Evolutionary conservation across 2,113 vertebrate species (phyloP), one percentile per base, ranked within the genome.

Genomic region (Myotis lucifugus): DNA sequence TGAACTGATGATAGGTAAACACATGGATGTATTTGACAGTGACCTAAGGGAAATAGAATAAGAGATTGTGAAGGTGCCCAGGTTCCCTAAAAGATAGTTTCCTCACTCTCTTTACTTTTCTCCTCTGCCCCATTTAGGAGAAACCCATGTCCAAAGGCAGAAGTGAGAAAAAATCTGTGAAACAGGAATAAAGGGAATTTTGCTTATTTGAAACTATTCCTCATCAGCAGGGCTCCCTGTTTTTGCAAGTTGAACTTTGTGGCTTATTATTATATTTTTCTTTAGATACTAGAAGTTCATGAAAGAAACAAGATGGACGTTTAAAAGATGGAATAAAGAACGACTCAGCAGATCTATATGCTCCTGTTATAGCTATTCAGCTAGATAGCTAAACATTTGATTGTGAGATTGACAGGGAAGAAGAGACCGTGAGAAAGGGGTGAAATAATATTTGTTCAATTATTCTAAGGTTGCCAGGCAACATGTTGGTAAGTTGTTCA

Each of bases 171-270:
- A 95, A 94, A 73, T 64, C 25, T n/a, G 25, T 64, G 21, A 73
- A 61, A 67, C 37, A 93, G 61, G 29, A 85, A 82, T 81, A 73
- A 81, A 85, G 11, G 32, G 54, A 76, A 72, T 87, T 83, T 74
- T 92, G 81, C 82, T 95, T 88, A 74, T 74, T 90, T 72, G 50
- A 89, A 94, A 90, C 10, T n/a, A 9, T 73, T 96, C 61, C 64
- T 83, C 64, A 59, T 66, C 14, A 74, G 54, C 8, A 88, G 69
- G 9, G 64, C 40, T 69, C 69, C 40, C 4, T 94, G 85, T 82
- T 91, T 77, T 91, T 94, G 32, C 52, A 96, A 85, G 70, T 74
- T 95, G 54, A 89, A 42, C 40, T 85, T 85, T 54, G 42, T 83
- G 59, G 37, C 70, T 82, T 85, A 64, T 46, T 25, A 59, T 46